These are phyloP conservation scores for Operophtera brumata DNA, from an alignment of 2,888 invertebrate genomes.

Conservation along the genomic window DNA sequence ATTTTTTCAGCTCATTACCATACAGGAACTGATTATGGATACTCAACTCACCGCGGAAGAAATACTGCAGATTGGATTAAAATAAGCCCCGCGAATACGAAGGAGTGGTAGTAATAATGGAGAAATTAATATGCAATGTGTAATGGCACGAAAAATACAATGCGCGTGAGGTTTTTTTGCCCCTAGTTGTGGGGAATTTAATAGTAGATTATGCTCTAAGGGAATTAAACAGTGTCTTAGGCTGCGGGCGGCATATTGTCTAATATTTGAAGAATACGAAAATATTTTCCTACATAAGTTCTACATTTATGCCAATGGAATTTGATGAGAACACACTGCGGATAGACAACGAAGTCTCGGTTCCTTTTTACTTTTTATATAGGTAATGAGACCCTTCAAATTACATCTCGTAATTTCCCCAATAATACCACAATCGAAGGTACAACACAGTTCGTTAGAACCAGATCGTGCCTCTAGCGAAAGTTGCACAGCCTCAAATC, in stretches of 20 bases:
- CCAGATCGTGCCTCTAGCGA: constrained; percentile 68
- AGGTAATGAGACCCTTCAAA: too few species aligned
- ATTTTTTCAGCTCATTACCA: constrained; percentile 44
- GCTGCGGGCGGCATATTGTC: too few species aligned
- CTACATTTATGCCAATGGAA: too few species aligned
- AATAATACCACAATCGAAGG: constrained; percentile 37
- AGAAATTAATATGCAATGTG: constrained; percentile 34
- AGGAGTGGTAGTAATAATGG: constrained; percentile 24
- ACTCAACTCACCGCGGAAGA: constrained; percentile 35
- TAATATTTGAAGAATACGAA: too few species aligned
- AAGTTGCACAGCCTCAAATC: constrained; percentile 68
- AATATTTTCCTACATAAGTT: too few species aligned
- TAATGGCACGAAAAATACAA: constrained; percentile 31
- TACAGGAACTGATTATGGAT: constrained; percentile 44
- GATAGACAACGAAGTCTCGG: too few species aligned
- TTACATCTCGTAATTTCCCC: too few species aligned
- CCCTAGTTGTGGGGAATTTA: neutral
- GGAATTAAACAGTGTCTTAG: too few species aligned
- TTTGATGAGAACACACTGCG: too few species aligned
- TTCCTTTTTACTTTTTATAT: too few species aligned
- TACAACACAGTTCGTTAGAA: constrained; percentile 49
- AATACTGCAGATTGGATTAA: constrained; percentile 39
- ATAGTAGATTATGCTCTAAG: too few species aligned
- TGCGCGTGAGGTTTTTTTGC: constrained; percentile 11
- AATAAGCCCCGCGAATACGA: constrained; percentile 30